A percentile compares a stretch with the other conserved stretches of the same genome.
These are phyloP conservation scores for Ailurus styani DNA, from an alignment of 2,113 vertebrate species.

Conservation along the genomic window DNA sequence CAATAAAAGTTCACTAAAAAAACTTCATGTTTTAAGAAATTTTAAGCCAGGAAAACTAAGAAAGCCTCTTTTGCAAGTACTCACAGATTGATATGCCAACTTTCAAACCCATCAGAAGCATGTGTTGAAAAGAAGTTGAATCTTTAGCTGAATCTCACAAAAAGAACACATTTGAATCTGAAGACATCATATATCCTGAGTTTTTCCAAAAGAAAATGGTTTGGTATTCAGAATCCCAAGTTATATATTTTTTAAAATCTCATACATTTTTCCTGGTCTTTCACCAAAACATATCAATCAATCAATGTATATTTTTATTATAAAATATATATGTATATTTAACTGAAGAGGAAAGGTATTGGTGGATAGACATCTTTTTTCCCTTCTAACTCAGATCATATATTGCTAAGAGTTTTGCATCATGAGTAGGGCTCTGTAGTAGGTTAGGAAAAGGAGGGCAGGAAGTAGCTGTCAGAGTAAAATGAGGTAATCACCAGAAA, in stretches of 20 bases:
- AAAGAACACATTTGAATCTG: constrained; percentile 16
- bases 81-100: constrained; percentile 44
- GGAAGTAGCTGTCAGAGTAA: background rate
- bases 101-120: constrained; percentile 24
- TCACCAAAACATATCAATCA: background rate
- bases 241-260: constrained; percentile 2
- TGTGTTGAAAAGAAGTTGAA: constrained; percentile 41
- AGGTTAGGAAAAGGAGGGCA: background rate
- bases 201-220: constrained; percentile 37
- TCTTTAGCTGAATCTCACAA: constrained; percentile 31
- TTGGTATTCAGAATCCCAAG: background rate
- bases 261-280: background rate
- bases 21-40: constrained; percentile 17
- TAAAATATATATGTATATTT: background rate
- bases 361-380: background rate
- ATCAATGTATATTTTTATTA: background rate
- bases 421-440: background rate
- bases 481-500: background rate
- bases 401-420: background rate
- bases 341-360: background rate
- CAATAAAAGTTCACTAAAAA: constrained; percentile 36
- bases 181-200: background rate
- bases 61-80: constrained; percentile 39
- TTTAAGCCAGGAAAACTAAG: constrained; percentile 53
- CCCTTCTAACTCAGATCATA: background rate